Evolutionary conservation across 2,113 vertebrate species (phyloP), one percentile per base, ranked within the genome.

Genomic region (Indri indri): DNA sequence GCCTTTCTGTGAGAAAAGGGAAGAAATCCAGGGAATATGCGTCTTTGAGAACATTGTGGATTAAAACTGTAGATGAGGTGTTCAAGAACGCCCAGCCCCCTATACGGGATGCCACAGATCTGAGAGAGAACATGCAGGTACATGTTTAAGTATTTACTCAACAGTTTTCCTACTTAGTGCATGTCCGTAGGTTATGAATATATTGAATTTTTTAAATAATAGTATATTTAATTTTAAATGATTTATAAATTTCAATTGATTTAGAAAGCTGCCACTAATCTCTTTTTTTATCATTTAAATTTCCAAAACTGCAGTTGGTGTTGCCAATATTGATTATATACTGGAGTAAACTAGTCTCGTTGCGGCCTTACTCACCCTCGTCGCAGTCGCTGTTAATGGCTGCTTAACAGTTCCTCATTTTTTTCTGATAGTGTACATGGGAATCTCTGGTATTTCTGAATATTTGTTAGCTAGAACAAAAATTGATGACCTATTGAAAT

Each of bases 41-140:
- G 54, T 99, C 99, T 97, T 98, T 99, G 99, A 99, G 99, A 98
- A 99, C 99, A 63, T 96, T 99, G 70, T 98, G 99, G 98, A 99
- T 99, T 98, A 99, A 99, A 98, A 98, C 98, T 23, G 88, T 99
- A 97, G 99, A 99, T 45, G 99, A 99, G 96, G 99, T 99, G 79
- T 99, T 99, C 98, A 99, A 99, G 98, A 99, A 99, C 37, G 99
- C 99, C 85, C 98, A 99, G 92, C 99, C 99, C 14, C 99, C 99
- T 3, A 99, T 99, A 65, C 99, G 99, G 88, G 99, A 99, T 85
- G 99, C 99, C 77, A 99, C 99, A 1, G 99, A 99, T 97, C 99
- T 99, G 97, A 98, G 99, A 98, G 99, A 99, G 98, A 99, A 99
- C 98, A 99, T 99, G 99, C 99, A 99, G 99, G 99, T 99, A 98